Conservation (phyloP, 2,797 vertebrate species). For the Acanthurus lineatus region DNA sequence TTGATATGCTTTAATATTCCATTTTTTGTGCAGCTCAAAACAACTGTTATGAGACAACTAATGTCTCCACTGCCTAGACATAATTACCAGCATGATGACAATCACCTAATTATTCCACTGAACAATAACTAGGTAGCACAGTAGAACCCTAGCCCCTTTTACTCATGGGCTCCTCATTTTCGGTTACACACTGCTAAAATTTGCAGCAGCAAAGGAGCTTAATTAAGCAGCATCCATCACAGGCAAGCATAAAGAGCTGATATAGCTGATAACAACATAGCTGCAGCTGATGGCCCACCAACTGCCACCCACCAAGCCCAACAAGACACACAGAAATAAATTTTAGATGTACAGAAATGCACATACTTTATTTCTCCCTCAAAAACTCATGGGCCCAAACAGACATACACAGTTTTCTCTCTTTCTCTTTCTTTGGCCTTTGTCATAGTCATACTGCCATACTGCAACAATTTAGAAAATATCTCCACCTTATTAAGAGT, state of each 20-base stretch:
- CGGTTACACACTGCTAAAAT: slow-evolving; percentile 53
- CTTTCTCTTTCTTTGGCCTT: too few relatives aligned
- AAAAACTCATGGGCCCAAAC: too few relatives aligned
- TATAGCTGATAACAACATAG: slow-evolving; percentile 47
- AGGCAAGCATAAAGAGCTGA: slow-evolving; percentile 32
- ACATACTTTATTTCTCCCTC: neutral
- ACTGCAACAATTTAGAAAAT: too few relatives aligned
- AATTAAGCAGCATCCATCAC: slow-evolving; percentile 45
- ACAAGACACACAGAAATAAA: slow-evolving; percentile 21
- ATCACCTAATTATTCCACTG: slow-evolving; percentile 37
- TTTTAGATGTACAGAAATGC: neutral
- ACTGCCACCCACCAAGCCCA: slow-evolving; percentile 19
- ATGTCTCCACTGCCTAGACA: slow-evolving; percentile 49
- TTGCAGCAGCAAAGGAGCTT: slow-evolving; percentile 28
- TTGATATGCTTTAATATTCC: neutral
- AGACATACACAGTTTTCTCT: too few relatives aligned
- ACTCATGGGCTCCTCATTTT: slow-evolving; percentile 36
- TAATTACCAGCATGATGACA: slow-evolving; percentile 66
- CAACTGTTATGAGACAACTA: slow-evolving; percentile 61
- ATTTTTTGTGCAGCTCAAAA: slow-evolving; percentile 27
- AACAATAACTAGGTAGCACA: slow-evolving; percentile 64
- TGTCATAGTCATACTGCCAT: too few relatives aligned
- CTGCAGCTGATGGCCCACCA: slow-evolving; percentile 52
- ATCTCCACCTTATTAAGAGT: neutral
- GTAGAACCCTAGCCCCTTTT: slow-evolving; percentile 26